Base-by-base conservation (phyloP, 2,888 invertebrate genomes). In the Pristionchus entomophagus region DNA sequence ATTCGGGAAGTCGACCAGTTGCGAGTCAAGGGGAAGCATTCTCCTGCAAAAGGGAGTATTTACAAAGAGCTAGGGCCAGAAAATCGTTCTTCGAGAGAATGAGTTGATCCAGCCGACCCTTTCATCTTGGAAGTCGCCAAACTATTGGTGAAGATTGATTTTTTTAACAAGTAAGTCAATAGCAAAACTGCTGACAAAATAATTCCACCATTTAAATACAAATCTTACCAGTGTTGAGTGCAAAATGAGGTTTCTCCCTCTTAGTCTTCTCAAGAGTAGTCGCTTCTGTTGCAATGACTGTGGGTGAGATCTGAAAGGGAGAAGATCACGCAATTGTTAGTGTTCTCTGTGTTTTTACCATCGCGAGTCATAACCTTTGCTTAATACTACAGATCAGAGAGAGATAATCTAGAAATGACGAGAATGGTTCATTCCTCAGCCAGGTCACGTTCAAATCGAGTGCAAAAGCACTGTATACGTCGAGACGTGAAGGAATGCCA, bases 1-100 rank as follows among this genome's bases (percentile, higher is more conserved):
- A 51, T 82, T 82, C 32, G 82, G 82, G 17, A 82, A 82, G 41
- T 82, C 59, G 2, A 19, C 82, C 22, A 82, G n/a, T 59, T 82
- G 59, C 10, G 35, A n/a, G 6, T n/a, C 19, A 1, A 59, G 38
- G 12, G 59, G 82, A 41, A 59, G 32, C 82, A 82, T 59, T 82
- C 56, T 19, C 14, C 82, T 82, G 56, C n/a, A 82, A 56, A 51
- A n/a, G 22, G 10, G 26, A 19, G 14, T 10, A 32, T 69, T 69
- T 0, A n/a, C n/a, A n/a, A n/a, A n/a, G n/a, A n/a, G n/a, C n/a
- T n/a, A n/a, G n/a, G n/a, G n/a, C n/a, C n/a, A n/a, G n/a, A n/a
- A n/a, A n/a, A n/a, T n/a, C n/a, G n/a, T n/a, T n/a, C n/a, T n/a
- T n/a, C n/a, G n/a, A n/a, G n/a, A n/a, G n/a, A n/a, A n/a, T n/a